Conservation (phyloP, 2,113 vertebrate species). For the Tapirus terrestris region DNA sequence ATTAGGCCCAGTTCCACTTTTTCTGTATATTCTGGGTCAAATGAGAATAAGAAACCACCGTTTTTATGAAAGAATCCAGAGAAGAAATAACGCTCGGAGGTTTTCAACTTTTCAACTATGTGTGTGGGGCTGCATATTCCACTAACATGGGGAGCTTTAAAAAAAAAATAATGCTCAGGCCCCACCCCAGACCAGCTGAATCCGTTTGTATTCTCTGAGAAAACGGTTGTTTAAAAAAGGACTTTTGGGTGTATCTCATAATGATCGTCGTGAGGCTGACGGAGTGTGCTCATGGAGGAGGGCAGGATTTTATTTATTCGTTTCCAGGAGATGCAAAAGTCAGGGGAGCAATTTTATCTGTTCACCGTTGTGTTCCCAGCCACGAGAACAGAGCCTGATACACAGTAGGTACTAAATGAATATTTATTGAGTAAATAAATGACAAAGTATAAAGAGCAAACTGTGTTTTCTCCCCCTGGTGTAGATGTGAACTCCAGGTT, state of each 20-base stretch:
- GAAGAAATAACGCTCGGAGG: background rate
- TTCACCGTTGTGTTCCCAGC: background rate
- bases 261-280: background rate
- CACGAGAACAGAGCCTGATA: background rate
- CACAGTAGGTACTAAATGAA: background rate
- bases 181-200: background rate
- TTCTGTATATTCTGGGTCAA: background rate
- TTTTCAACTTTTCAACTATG: background rate
- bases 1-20: background rate
- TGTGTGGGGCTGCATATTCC: background rate
- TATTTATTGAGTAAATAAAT: background rate
- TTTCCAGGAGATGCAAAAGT: background rate
- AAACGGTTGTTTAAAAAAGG: background rate
- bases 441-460: background rate
- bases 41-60: background rate
- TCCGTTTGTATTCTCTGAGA: background rate
- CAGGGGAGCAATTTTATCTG: background rate
- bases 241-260: background rate
- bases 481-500: fast-evolving
- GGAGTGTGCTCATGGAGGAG: background rate
- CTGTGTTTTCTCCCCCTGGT: background rate
- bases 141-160: background rate
- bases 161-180: background rate
- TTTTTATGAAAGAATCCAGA: background rate
- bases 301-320: background rate